These are phyloP conservation scores for Sisyra terminalis DNA, from an alignment of 2,888 invertebrate genomes.

Conservation along the genomic window DNA sequence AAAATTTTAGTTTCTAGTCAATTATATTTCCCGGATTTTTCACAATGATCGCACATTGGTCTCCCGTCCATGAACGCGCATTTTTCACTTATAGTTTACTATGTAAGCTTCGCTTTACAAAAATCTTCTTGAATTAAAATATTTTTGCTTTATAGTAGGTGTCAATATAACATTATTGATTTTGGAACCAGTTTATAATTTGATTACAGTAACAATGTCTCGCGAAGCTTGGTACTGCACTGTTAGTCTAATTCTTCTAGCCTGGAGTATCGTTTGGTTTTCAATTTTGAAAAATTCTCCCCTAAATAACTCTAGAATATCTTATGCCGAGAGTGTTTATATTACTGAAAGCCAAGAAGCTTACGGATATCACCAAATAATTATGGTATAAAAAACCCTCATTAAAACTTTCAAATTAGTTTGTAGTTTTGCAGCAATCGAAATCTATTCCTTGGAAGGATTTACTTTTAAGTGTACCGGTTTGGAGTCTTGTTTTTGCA, in stretches of 20 bases:
- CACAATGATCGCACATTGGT: background rate
- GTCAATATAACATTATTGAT: background rate
- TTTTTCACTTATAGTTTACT: background rate
- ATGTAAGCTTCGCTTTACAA: background rate
- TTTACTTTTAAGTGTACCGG: background rate
- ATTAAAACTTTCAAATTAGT: too few relatives aligned
- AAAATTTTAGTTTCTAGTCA: background rate
- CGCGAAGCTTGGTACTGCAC: background rate
- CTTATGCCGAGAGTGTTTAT: background rate
- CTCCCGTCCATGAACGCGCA: background rate
- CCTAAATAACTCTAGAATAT: background rate
- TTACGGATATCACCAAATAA: background rate
- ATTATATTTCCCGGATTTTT: background rate
- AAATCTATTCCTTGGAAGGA: background rate
- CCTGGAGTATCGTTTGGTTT: background rate
- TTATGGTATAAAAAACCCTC: background rate
- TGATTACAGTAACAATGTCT: background rate
- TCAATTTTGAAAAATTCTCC: background rate
- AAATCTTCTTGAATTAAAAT: background rate
- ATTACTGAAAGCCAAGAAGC: conserved; percentile 1
- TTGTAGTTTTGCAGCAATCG: too few relatives aligned
- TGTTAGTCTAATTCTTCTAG: background rate
- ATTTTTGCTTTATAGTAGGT: background rate
- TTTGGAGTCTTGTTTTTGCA: background rate
- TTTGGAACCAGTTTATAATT: background rate